These are phyloP conservation scores for Hippocampus barbouri DNA, from an alignment of 2,113 vertebrate species.

Conservation along the genomic window DNA sequence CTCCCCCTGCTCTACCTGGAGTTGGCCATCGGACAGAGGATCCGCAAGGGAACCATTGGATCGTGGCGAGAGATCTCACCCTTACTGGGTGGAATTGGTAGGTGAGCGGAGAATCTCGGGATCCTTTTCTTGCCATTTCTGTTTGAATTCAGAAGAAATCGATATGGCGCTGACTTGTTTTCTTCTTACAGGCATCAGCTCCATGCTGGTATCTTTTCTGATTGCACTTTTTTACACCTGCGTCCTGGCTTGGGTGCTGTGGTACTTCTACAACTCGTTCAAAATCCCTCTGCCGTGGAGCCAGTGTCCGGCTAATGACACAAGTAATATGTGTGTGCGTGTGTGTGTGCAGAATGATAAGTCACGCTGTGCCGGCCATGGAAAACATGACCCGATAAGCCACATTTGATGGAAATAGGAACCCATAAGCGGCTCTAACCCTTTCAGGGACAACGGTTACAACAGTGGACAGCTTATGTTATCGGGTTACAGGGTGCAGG, in stretches of 20 bases:
- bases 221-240: slow-evolving; percentile 82
- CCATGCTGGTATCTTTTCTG: slow-evolving; percentile 71
- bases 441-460: no score
- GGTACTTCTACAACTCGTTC: slow-evolving; percentile 87
- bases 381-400: no score
- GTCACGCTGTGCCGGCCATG: no score
- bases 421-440: no score
- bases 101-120: not conserved
- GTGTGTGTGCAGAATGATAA: no score
- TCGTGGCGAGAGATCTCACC: slow-evolving; percentile 84
- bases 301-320: slow-evolving; percentile 75
- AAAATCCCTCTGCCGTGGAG: slow-evolving; percentile 84
- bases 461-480: no score
- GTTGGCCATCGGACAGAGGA: slow-evolving; percentile 82
- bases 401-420: no score
- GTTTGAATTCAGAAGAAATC: no score
- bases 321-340: slow-evolving; percentile 62
- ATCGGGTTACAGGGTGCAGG: no score
- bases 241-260: slow-evolving; percentile 82
- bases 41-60: slow-evolving; percentile 78
- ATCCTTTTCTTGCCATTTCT: no score
- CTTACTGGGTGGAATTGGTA: slow-evolving; percentile 81
- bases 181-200: slow-evolving; percentile 66
- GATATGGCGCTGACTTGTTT: not conserved
- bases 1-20: slow-evolving; percentile 85